These are phyloP conservation scores for Parnassius orleans DNA, from an alignment of 2,888 invertebrate species.

Conservation along the genomic window DNA sequence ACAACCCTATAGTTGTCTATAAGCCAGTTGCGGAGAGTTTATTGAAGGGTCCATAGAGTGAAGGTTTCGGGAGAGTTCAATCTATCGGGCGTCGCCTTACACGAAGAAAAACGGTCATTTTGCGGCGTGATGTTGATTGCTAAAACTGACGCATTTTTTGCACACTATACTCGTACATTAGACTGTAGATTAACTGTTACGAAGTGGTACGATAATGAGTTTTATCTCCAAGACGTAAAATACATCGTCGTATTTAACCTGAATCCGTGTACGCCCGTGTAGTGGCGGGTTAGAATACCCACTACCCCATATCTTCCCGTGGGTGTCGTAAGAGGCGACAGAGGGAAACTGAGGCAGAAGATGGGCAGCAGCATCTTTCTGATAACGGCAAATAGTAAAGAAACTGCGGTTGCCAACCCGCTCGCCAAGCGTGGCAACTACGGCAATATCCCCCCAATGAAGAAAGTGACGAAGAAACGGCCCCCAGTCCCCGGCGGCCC, in stretches of 20 bases:
- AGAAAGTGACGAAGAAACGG: too few species aligned
- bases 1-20: conserved; percentile 7
- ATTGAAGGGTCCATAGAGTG: conserved; percentile 4
- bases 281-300: too few species aligned
- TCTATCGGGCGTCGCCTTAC: conserved; percentile 1
- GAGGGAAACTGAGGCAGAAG: too few species aligned
- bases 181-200: background rate
- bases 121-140: conserved; percentile 5
- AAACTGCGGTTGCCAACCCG: too few species aligned
- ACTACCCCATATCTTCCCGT: too few species aligned
- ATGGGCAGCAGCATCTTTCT: too few species aligned
- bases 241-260: background rate
- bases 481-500: too few species aligned
- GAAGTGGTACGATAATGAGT: background rate
- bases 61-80: conserved; percentile 7
- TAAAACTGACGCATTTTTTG: conserved; percentile 1
- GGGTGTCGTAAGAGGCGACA: too few species aligned
- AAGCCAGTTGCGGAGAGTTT: conserved; percentile 4
- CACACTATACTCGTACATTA: background rate
- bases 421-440: too few species aligned
- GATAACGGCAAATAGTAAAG: too few species aligned
- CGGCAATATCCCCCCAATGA: too few species aligned
- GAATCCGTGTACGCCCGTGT: too few species aligned
- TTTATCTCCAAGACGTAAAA: background rate
- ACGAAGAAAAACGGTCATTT: conserved; percentile 7